phyloP scores from a whole-genome alignment of 2,797 vertebrate species.

The Eleutherodactylus coqui region DNA sequence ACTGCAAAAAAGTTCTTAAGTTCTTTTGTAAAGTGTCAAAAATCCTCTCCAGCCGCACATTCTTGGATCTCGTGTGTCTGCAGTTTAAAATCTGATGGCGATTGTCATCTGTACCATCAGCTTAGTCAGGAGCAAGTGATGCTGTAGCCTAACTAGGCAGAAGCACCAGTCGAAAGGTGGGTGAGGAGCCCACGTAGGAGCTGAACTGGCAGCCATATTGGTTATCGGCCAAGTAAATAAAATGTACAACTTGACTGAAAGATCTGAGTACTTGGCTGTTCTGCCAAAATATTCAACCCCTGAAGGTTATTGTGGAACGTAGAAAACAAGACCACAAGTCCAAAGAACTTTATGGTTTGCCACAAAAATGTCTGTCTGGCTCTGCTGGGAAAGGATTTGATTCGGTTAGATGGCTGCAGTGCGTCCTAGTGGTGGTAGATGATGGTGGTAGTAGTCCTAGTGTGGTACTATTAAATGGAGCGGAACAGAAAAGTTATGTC shows the following conservation, averaged over 20 bases:
- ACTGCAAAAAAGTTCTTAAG: neutral
- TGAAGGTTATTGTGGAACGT: neutral
- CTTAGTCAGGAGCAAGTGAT: no score
- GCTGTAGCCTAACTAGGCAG: neutral
- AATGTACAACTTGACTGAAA: neutral
- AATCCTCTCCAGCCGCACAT: neutral
- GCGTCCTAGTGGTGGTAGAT: neutral
- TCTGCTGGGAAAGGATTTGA: neutral
- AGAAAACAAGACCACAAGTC: neutral
- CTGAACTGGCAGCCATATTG: neutral
- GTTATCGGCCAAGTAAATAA: neutral
- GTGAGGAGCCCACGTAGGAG: neutral
- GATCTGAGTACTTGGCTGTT: neutral
- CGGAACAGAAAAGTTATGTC: no score
- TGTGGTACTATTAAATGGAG: no score
- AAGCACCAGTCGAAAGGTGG: neutral
- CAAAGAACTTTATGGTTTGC: neutral
- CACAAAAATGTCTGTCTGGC: conserved; percentile 1
- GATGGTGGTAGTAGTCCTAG: neutral
- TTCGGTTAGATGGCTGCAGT: no score
- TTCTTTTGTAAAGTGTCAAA: no score
- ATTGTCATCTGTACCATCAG: neutral
- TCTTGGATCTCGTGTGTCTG: neutral
- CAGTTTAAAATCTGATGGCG: neutral
- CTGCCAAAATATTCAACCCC: neutral